phyloP scores from a whole-genome alignment of 2,888 invertebrate genomes.

The Sycophila texana region DNA sequence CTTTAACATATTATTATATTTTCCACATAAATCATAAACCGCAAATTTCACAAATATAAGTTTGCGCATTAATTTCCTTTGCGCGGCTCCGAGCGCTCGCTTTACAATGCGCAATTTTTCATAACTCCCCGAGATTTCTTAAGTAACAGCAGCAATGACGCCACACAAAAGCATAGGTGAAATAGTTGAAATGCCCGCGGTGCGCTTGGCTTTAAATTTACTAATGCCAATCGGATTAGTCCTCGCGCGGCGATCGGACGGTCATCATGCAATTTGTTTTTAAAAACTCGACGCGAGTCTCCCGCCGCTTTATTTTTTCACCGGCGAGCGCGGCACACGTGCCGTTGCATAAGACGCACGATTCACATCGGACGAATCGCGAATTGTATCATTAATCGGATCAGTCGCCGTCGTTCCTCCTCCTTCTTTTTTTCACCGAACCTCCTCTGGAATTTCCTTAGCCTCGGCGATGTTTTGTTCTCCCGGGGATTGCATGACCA shows the following conservation, averaged over 20 bases:
- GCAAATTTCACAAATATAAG: too few relatives aligned
- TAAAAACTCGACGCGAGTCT: neutral
- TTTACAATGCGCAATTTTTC: too few relatives aligned
- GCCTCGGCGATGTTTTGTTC: neutral
- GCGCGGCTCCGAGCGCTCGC: too few relatives aligned
- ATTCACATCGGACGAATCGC: neutral
- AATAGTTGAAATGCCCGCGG: neutral
- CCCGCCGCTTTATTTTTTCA: neutral
- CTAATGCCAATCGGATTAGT: neutral
- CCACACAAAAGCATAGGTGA: too few relatives aligned
- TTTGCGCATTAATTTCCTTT: too few relatives aligned
- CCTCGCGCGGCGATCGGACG: too few relatives aligned
- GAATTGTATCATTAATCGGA: neutral
- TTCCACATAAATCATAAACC: too few relatives aligned
- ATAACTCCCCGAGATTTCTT: too few relatives aligned
- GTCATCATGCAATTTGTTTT: neutral
- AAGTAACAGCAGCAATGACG: too few relatives aligned
- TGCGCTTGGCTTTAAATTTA: neutral
- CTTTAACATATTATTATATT: too few relatives aligned
- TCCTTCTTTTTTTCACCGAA: neutral
- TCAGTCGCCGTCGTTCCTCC: too few relatives aligned
- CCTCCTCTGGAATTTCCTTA: neutral
- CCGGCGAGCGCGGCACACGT: neutral
- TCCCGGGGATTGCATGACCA: neutral
- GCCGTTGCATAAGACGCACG: neutral